These are phyloP conservation scores for Drosophila sulfurigaster DNA, from an alignment of 1,140 invertebrate genomes.

Conservation along the genomic window DNA sequence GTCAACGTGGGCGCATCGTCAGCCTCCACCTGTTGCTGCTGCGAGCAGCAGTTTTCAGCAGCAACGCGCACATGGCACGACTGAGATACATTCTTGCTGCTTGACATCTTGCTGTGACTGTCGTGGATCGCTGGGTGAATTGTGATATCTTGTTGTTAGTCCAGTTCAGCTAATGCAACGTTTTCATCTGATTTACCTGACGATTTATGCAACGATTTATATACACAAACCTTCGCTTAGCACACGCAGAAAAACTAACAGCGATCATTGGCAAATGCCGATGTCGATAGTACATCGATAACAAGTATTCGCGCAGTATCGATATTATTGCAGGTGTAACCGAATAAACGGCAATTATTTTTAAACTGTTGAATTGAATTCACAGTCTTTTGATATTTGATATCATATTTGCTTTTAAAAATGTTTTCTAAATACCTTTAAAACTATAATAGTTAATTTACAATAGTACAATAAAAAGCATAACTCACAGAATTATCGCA, in stretches of 20 bases:
- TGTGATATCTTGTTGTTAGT: slow-evolving; percentile 20
- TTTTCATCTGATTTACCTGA: slow-evolving; percentile 68
- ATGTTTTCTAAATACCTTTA: no score
- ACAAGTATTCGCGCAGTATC: slow-evolving; percentile 3
- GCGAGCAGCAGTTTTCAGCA: slow-evolving; percentile 23
- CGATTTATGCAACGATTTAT: slow-evolving; percentile 79
- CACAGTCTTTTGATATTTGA: no score
- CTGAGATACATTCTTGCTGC: slow-evolving; percentile 39
- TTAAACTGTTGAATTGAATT: not conserved
- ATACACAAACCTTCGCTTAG: slow-evolving; percentile 61
- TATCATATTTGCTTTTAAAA: no score
- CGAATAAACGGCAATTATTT: slow-evolving; percentile 10
- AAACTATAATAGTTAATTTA: no score
- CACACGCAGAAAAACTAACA: slow-evolving; percentile 48
- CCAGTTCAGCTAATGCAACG: slow-evolving; percentile 36
- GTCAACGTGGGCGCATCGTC: slow-evolving; percentile 36
- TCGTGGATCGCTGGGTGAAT: slow-evolving; percentile 17
- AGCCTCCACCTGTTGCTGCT: slow-evolving; percentile 71
- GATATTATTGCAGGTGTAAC: slow-evolving; percentile 5
- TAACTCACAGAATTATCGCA: no score
- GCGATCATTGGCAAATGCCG: slow-evolving; percentile 32
- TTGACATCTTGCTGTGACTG: slow-evolving; percentile 61
- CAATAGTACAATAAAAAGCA: no score
- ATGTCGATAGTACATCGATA: slow-evolving; percentile 26
- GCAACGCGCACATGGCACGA: slow-evolving; percentile 57